Conservation (phyloP, 2,888 invertebrate genomes). For the Dryobota labecula region DNA sequence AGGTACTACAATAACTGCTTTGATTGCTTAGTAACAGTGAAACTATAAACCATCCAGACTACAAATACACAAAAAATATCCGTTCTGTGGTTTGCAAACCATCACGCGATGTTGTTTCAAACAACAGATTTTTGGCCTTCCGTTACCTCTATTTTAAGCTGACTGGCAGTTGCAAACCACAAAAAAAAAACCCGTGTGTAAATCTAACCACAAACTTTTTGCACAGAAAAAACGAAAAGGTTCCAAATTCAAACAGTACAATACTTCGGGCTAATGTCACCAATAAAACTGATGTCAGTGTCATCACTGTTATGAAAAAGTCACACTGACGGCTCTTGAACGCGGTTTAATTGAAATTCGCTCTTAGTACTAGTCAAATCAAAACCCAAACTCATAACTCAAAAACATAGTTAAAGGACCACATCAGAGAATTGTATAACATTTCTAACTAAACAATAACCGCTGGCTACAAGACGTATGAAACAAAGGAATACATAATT, state of each 20-base stretch:
- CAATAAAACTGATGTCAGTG: not conserved
- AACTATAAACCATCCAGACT: not conserved
- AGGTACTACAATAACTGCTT: too few relatives aligned
- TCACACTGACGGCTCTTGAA: too few relatives aligned
- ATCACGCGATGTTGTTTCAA: constrained; percentile 28
- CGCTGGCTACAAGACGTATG: not conserved
- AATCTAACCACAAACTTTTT: constrained; percentile 17
- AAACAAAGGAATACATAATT: constrained; percentile 30
- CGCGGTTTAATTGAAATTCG: not conserved
- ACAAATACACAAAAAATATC: constrained; percentile 6
- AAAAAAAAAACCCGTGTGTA: not conserved
- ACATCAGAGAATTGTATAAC: constrained; percentile 1
- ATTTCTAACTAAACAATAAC: constrained; percentile 11
- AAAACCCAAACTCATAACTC: not conserved
- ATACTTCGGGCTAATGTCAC: not conserved
- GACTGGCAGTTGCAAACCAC: not conserved
- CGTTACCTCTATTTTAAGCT: not conserved
- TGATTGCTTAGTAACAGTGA: not conserved
- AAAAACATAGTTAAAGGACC: not conserved
- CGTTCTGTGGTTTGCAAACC: not conserved
- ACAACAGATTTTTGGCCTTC: constrained; percentile 4
- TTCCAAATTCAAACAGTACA: not conserved
- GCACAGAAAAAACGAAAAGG: not conserved
- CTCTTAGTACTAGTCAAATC: not conserved
- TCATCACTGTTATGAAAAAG: too few relatives aligned